Evolutionary conservation across 2,797 vertebrate species (phyloP), one percentile per base, ranked within the genome.

Genomic region (Pogoniulus pusillus): DNA sequence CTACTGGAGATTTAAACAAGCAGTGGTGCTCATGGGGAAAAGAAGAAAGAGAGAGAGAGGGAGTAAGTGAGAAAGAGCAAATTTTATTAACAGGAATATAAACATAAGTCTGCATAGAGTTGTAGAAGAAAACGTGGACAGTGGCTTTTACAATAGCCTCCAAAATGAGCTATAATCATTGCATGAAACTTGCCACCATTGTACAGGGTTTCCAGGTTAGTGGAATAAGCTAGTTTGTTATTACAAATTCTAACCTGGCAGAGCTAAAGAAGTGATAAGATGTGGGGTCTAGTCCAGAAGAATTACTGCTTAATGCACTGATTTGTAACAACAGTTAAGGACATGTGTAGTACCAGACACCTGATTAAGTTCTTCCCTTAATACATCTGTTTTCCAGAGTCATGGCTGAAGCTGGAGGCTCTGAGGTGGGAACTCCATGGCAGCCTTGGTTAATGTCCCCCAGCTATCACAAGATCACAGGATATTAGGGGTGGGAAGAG

Each of bases 31-130:
- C 5, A 23, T 0, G 0, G 12, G 22, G 10, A 72, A 82, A 66
- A 70, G 53, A 57, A 55, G 34, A 59, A 47, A 47, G 15, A 43
- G 4, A 20, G 12, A 69, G 62, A 34, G 3, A 54, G 2, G 4
- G 30, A 64, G 16, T 3, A 16, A 58, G 7, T 6, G 34, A 72
- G 30, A 58, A 2, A 55, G 16, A 69, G 4, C 0, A 0, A 66
- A 90, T 57, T 23, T 0, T 2, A 7, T 37, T 85, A 30, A 30
- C 15, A 89, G 51, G 37, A 85, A 54, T 65, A 66, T 43, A 43
- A 74, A 24, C 16, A 32, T 34, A 54, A 20, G 53, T 88, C 27
- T 27, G 4, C 37, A 58, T 4, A 68, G 58, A 74, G 7, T 7
- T 81, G 24, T 63, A 41, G 24, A 65, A 68, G 18, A 41, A 51